Evolutionary conservation across 2,888 invertebrate species (phyloP).

Genomic region (Bursaphelenchus okinawaensis): DNA sequence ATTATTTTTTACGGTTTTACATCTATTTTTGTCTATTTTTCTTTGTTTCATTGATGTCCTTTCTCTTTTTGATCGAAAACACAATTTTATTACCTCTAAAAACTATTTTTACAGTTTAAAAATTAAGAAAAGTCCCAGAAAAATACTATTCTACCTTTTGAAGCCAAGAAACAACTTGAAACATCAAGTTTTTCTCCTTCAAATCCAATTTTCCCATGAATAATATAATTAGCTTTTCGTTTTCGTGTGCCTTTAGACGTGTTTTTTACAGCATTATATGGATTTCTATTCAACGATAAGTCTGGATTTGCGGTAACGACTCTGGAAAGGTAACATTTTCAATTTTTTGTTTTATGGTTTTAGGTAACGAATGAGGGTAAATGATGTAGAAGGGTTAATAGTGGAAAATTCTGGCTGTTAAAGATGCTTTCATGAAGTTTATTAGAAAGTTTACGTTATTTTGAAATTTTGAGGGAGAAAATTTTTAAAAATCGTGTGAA

Average conservation of each 20-base stretch:
- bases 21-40: not conserved
- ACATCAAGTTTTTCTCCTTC: not conserved
- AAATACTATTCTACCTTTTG: too few relatives aligned
- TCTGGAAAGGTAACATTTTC: not conserved
- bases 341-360: not conserved
- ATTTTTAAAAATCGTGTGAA: too few relatives aligned
- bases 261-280: too few relatives aligned
- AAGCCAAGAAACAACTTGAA: too few relatives aligned
- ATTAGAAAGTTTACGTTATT: too few relatives aligned
- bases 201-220: not conserved
- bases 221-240: not conserved
- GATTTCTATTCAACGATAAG: not conserved
- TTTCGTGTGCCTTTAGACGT: not conserved
- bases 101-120: not conserved
- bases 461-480: too few relatives aligned
- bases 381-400: too few relatives aligned
- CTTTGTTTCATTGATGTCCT: not conserved
- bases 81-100: not conserved
- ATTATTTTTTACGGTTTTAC: too few relatives aligned
- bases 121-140: too few relatives aligned
- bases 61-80: too few relatives aligned
- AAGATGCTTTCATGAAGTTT: too few relatives aligned
- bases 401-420: too few relatives aligned
- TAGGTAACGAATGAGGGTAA: not conserved
- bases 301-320: not conserved